A percentile compares a stretch with the other conserved stretches of the same genome.
Evolutionary conservation across 2,113 vertebrate species (phyloP).

Genomic region (Apodemus speciosus): DNA sequence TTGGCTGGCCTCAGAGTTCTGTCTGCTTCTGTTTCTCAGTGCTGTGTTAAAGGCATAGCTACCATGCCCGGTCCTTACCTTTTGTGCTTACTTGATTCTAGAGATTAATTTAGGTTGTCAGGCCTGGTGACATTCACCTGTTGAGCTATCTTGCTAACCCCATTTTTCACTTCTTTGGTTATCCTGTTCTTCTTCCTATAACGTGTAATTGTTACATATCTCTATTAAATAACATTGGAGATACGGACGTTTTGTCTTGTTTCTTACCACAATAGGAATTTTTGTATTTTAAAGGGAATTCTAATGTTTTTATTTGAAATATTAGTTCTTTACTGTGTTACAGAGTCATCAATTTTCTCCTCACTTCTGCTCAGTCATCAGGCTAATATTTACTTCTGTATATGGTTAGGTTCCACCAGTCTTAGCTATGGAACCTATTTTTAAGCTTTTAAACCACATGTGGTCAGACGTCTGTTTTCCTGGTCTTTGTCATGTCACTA

Average conservation of each 20-base stretch:
- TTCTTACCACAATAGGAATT: conserved; percentile 20
- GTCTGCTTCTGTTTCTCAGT: not conserved
- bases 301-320: conserved; percentile 25
- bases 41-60: no score
- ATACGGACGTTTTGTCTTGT: not conserved
- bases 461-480: conserved; percentile 1
- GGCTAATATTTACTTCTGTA: not conserved
- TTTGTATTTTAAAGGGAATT: conserved; percentile 28
- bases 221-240: conserved; percentile 33
- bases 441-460: not conserved
- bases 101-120: not conserved
- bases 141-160: not conserved
- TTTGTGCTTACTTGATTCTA: not conserved
- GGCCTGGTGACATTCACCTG: not conserved
- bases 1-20: not conserved
- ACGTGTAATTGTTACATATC: not conserved
- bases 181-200: not conserved
- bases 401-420: not conserved
- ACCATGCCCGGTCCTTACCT: not conserved
- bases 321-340: not conserved
- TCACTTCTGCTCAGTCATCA: not conserved
- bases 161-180: not conserved
- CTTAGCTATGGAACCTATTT: not conserved
- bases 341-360: conserved; percentile 22
- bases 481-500: not conserved